Evolutionary conservation across 23 tunicate species (phyloP), one percentile per base, ranked within the genome.

Genomic region (Ascidia mentula): DNA sequence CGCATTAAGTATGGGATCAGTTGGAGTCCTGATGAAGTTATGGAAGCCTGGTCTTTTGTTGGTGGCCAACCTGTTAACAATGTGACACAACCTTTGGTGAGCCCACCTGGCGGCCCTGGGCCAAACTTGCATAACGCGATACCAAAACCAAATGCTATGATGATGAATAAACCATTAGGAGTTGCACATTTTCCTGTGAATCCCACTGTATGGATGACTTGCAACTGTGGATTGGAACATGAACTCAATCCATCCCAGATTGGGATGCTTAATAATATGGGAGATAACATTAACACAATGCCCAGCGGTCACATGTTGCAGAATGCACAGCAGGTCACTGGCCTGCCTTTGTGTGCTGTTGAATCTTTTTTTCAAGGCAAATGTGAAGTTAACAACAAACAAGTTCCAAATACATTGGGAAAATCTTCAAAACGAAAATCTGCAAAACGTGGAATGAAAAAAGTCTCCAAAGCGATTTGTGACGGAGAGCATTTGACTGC

Each of bases 21-120:
- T 65, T 90, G 95, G 95, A 80, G 81, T 34, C 95, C 88, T 18
- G 86, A 90, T 69, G 95, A 90, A 76, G 81, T 90, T 12, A 53
- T 76, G 32, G 76, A 84, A 0, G 95, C 89, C 24, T 86, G 90
- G 90, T 59, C 75, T 0, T 75, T 45, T 80, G 31, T 80, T 36
- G 38, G 38, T 7, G 74, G 38, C 18, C 37, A 34, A 18, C 74
- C 31, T 3, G 74, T 53, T 9, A 28, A 3, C 53, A 42, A 9
- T 28, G 2, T 28, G 4, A 26, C 65, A 5, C 65, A 53, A 9
- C 65, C 22, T 3, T 20, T 53, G 65, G 1, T 28, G 28, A 53
- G 65, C 13, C 65, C 65, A 3, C 12, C 13, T 53, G 65, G 12
- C 24, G 65, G 22, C 2, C 65, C 65, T 20, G 65, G 12, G 1